Evolutionary conservation across 2,113 vertebrate genomes (phyloP).

Genomic region (Pseudonaja textilis): DNA sequence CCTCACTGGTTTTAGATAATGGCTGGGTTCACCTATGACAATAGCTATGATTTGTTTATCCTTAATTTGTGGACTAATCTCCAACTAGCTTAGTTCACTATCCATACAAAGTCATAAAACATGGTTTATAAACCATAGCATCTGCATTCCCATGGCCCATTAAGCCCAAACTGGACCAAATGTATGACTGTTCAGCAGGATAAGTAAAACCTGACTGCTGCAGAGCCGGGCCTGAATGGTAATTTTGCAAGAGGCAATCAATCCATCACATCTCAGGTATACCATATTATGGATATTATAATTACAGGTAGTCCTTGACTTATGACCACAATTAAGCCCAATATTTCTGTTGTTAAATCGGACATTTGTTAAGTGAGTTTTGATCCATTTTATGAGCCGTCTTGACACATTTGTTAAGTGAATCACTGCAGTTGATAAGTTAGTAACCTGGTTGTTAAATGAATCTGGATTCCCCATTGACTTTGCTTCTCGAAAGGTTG

Average conservation of each 20-base stretch:
- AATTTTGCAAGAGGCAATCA: neutral
- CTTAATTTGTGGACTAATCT: neutral
- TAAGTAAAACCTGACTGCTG: neutral
- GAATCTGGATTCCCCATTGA: no score
- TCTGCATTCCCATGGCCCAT: neutral
- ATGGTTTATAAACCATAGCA: neutral
- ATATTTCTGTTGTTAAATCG: no score
- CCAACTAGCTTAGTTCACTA: neutral
- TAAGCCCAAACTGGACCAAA: neutral
- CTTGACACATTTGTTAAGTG: no score
- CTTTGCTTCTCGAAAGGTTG: no score
- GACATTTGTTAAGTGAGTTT: no score
- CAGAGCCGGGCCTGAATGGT: neutral
- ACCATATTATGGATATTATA: neutral
- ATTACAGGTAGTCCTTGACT: neutral
- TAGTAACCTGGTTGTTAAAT: no score
- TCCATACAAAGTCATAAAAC: neutral
- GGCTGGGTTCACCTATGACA: neutral
- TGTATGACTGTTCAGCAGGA: neutral
- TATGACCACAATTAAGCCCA: no score
- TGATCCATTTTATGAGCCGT: no score
- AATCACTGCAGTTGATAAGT: no score
- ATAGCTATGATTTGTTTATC: neutral
- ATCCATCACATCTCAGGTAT: neutral
- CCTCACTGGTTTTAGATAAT: neutral